Evolutionary conservation across 2,888 invertebrate genomes (phyloP).

Genomic region (Taenaris catops): DNA sequence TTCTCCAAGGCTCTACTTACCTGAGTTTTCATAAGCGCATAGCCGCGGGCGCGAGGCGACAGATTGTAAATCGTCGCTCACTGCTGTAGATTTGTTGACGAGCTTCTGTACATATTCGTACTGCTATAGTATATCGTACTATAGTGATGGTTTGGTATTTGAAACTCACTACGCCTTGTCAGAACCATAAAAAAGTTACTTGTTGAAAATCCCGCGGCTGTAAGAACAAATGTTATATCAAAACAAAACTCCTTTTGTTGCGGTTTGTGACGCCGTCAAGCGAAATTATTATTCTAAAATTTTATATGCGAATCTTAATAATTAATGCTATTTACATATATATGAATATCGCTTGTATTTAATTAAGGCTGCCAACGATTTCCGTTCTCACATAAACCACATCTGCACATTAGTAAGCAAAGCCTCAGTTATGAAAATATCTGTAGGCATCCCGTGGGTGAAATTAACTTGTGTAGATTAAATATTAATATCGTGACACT

Average conservation of each 20-base stretch:
- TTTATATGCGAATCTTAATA: conserved; percentile 1
- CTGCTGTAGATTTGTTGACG: conserved; percentile 57
- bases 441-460: conserved; percentile 26
- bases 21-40: conserved; percentile 70
- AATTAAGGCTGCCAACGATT: conserved; percentile 19
- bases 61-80: conserved; percentile 56
- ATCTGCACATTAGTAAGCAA: conserved; percentile 22
- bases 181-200: conserved; percentile 9
- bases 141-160: conserved; percentile 20
- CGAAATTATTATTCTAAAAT: not conserved
- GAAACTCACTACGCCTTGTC: conserved; percentile 17
- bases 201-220: conserved; percentile 1
- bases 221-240: no score
- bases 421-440: conserved; percentile 28
- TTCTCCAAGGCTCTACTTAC: conserved; percentile 56
- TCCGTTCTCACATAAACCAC: conserved; percentile 18
- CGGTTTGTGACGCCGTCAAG: not conserved
- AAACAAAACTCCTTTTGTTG: no score
- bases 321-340: conserved; percentile 18
- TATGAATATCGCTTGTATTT: conserved; percentile 17
- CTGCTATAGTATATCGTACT: no score
- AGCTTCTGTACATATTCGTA: conserved; percentile 63
- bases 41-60: conserved; percentile 57
- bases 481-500: conserved; percentile 30
- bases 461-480: conserved; percentile 33